Conservation (phyloP, 35 echinoderm and acorn worm genomes). For the Ptychodera flava region DNA sequence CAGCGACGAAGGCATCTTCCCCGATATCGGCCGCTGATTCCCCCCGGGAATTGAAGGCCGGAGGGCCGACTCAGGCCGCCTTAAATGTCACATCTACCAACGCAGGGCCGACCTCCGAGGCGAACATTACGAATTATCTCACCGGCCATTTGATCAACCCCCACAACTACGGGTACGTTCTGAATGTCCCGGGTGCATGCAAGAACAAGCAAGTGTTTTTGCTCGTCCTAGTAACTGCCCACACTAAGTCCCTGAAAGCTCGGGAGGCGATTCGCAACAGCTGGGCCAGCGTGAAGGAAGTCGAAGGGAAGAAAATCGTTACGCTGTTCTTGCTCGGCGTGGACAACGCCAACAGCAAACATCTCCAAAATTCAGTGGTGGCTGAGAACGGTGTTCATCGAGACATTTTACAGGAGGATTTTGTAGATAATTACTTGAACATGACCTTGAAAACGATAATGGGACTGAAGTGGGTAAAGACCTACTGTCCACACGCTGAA, state of each 20-base stretch:
- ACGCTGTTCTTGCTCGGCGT: constrained; percentile 24
- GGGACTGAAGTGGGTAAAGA: constrained; percentile 72
- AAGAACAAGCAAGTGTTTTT: constrained; percentile 16
- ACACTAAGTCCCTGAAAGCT: not conserved
- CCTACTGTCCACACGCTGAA: constrained; percentile 41
- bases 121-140: not conserved
- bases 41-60: not conserved
- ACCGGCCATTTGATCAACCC: not conserved
- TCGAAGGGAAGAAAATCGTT: constrained; percentile 31
- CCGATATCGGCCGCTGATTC: not conserved
- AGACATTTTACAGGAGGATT: constrained; percentile 82
- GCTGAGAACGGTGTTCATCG: constrained; percentile 22
- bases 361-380: not conserved
- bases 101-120: not conserved
- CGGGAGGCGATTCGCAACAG: constrained; percentile 21
- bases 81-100: not conserved
- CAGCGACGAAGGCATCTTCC: not conserved
- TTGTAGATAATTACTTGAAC: constrained; percentile 73
- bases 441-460: constrained; percentile 73
- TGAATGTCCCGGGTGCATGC: not conserved
- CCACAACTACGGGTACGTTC: not conserved
- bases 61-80: not conserved
- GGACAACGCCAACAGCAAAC: not conserved
- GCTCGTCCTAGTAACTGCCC: constrained; percentile 35
- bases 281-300: not conserved